Conservation (phyloP, 92 coral and sea anemone genomes). For the Nematostella vectensis region DNA sequence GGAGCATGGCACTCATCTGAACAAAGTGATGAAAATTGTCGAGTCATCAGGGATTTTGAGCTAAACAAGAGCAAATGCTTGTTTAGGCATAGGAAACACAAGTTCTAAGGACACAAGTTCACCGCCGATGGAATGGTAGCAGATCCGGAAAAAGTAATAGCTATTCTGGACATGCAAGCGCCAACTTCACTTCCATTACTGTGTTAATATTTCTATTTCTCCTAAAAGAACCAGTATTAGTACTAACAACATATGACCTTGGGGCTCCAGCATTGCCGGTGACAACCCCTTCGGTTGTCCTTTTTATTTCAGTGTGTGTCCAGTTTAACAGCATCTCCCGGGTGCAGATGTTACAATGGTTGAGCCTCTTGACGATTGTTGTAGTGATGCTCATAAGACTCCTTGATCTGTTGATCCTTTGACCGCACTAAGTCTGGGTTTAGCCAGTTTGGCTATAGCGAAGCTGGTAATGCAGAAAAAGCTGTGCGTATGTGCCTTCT, state of each 20-base stretch:
- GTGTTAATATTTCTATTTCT: too few species aligned
- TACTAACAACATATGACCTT: neutral
- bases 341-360: neutral
- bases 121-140: too few species aligned
- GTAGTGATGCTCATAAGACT: neutral
- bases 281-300: neutral
- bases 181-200: too few species aligned
- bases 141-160: too few species aligned
- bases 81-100: too few species aligned
- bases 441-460: neutral
- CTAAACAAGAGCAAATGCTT: too few species aligned
- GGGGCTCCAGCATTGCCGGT: neutral
- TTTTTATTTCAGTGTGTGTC: neutral
- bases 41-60: too few species aligned
- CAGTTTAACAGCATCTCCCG: neutral
- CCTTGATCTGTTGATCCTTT: constrained; percentile 1
- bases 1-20: too few species aligned
- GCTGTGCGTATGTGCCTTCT: constrained; percentile 1
- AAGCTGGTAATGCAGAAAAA: neutral
- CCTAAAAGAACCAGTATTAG: neutral
- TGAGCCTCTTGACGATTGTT: neutral
- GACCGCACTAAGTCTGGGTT: neutral
- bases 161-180: too few species aligned
- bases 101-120: too few species aligned
- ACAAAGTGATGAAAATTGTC: too few species aligned